Base-by-base conservation (phyloP, 2,888 invertebrate species). In the Cepaea hortensis region DNA sequence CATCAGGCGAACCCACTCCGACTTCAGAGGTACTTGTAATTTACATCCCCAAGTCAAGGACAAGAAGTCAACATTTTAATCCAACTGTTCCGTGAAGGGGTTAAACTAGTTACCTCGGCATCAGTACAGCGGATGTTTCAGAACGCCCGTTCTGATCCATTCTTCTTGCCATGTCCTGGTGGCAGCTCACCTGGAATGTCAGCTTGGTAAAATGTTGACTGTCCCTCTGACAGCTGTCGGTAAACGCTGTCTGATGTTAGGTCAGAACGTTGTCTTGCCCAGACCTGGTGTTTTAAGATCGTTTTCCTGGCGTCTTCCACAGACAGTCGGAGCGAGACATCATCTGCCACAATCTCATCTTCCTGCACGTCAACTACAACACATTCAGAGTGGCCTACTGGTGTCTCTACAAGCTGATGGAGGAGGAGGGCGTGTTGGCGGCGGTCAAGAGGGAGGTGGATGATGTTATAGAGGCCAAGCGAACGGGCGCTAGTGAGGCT, bases 321-420 rank as follows among this genome's bases (percentile, higher is more conserved):
- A 86, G 93, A 23, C 94, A 94, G 88, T 90, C 92, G 0, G 93
- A 94, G 87, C 90, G 90, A n/a, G 94, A 94, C 88, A 94, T 94
- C 86, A 92, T 93, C 87, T 94, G 94, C 79, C 94, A 94, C 90
- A 94, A 94, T 89, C 91, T 94, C 61, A 94, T 94, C 75, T 94
- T 93, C 88, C 91, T 94, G 61, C 94, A 94, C 90, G 94, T 94
- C 68, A 94, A 94, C 91, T 94, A 94, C 92, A 94, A 94, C 91
- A 94, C 94, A 11, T 94, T 94, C 89, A 90, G 94, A 15, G 89
- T 93, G 15, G 91, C 93, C 18, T 94, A 93, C 90, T 94, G 94
- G 94, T 90, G 91, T 50, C 88, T 94, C 55, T 92, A 92, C 90
- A 90, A 93, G 84, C 89, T 94, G 82, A 90, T 94, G 84, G 91